Conservation (phyloP, 2,797 vertebrate genomes). For the Gymnodraco acuticeps region DNA sequence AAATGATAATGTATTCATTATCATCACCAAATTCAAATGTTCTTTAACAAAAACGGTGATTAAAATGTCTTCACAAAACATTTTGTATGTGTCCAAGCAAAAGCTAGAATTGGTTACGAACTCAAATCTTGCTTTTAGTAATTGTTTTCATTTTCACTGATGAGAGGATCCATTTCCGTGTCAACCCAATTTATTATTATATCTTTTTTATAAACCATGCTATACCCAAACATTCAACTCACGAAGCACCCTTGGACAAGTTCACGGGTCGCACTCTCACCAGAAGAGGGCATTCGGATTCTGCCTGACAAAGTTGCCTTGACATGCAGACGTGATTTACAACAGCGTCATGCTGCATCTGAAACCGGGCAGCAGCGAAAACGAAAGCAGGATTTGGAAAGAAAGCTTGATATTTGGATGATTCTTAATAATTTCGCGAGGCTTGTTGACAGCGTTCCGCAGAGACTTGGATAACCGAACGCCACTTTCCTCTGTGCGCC, state of each 20-base stretch:
- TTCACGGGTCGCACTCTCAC: constrained; percentile 76
- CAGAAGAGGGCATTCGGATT: constrained; percentile 88
- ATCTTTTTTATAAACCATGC: constrained; percentile 2
- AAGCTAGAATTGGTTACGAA: not conserved
- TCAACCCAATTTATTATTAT: not conserved
- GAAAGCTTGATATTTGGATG: constrained; percentile 63
- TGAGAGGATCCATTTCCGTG: not conserved
- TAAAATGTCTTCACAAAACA: not conserved
- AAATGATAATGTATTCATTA: not conserved
- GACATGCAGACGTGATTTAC: constrained; percentile 79
- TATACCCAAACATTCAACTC: constrained; percentile 27
- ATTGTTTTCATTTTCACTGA: not conserved
- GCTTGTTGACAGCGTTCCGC: constrained; percentile 36
- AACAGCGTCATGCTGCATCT: constrained; percentile 62
- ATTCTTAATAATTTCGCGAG: constrained; percentile 13
- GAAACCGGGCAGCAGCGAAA: constrained; percentile 52
- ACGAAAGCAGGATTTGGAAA: constrained; percentile 40
- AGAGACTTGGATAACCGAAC: constrained; percentile 59
- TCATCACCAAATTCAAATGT: not conserved
- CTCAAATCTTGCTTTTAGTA: not conserved
- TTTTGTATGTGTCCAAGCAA: too few relatives aligned
- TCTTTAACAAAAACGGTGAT: not conserved
- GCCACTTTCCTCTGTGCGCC: constrained; percentile 65
- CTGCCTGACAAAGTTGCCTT: constrained; percentile 83
- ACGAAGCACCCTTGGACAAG: constrained; percentile 42